phyloP scores from a whole-genome alignment of 2,888 invertebrate species.

The Nymphalis c-album region DNA sequence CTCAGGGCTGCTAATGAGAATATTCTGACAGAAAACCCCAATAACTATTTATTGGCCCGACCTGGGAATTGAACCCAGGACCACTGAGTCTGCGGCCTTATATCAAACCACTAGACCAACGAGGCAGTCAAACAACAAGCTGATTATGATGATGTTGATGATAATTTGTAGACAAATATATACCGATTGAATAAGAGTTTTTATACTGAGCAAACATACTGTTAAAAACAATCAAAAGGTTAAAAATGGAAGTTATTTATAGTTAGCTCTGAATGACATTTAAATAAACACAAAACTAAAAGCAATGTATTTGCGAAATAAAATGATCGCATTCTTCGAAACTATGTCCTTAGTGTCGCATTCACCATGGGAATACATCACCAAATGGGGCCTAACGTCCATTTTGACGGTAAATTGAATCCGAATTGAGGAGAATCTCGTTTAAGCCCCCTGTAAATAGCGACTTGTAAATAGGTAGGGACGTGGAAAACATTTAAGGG shows the following conservation, averaged over 20 bases:
- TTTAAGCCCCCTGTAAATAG: slow-evolving; percentile 66
- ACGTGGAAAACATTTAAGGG: slow-evolving; percentile 66
- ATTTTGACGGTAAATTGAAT: slow-evolving; percentile 77
- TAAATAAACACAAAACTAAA: slow-evolving; percentile 3
- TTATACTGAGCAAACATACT: neutral
- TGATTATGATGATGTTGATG: too few species aligned
- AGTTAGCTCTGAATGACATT: neutral
- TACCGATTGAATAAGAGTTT: too few species aligned
- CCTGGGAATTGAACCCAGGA: too few species aligned
- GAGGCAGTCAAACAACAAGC: too few species aligned
- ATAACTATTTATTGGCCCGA: too few species aligned
- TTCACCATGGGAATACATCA: slow-evolving; percentile 53
- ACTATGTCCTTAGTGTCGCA: slow-evolving; percentile 26
- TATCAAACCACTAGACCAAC: too few species aligned
- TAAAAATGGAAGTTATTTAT: neutral
- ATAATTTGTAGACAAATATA: too few species aligned
- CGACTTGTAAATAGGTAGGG: slow-evolving; percentile 72
- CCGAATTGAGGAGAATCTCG: slow-evolving; percentile 64
- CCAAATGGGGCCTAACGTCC: slow-evolving; percentile 67
- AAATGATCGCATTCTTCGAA: slow-evolving; percentile 12
- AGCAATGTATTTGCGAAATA: neutral
- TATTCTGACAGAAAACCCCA: too few species aligned
- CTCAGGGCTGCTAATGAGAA: too few species aligned
- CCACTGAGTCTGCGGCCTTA: too few species aligned
- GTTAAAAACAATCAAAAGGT: neutral